Evolutionary conservation across 2,113 vertebrate genomes (phyloP).

Genomic region (Sylvia atricapilla): DNA sequence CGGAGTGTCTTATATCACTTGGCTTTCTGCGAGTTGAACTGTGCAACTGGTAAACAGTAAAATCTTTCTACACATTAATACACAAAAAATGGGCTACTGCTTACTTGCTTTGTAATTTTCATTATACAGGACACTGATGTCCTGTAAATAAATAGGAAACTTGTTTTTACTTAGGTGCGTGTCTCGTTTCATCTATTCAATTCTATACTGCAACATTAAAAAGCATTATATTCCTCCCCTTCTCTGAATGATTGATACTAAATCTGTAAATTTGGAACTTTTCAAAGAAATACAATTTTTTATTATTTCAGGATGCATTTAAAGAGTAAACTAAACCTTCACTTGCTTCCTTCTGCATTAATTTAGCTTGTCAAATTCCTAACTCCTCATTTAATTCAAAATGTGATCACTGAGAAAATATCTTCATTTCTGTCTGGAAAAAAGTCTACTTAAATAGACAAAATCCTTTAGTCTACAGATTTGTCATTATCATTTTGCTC

Average conservation of each 20-base stretch:
- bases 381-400: conserved; percentile 38
- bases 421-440: neutral
- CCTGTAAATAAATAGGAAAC: neutral
- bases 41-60: neutral
- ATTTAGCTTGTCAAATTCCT: neutral
- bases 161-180: neutral
- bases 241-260: neutral
- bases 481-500: conserved; percentile 17
- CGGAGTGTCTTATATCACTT: neutral
- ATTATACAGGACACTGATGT: neutral
- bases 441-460: neutral
- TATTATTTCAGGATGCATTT: neutral
- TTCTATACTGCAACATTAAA: neutral
- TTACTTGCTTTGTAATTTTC: neutral
- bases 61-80: neutral
- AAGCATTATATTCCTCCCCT: neutral
- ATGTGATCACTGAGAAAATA: conserved; percentile 9
- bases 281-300: neutral
- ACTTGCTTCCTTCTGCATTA: neutral
- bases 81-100: neutral
- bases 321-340: neutral
- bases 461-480: conserved; percentile 25
- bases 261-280: neutral
- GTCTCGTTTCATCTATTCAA: neutral
- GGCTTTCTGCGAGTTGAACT: neutral